These are phyloP conservation scores for Mormoops blainvillei DNA, from an alignment of 2,113 vertebrate genomes.

Conservation along the genomic window DNA sequence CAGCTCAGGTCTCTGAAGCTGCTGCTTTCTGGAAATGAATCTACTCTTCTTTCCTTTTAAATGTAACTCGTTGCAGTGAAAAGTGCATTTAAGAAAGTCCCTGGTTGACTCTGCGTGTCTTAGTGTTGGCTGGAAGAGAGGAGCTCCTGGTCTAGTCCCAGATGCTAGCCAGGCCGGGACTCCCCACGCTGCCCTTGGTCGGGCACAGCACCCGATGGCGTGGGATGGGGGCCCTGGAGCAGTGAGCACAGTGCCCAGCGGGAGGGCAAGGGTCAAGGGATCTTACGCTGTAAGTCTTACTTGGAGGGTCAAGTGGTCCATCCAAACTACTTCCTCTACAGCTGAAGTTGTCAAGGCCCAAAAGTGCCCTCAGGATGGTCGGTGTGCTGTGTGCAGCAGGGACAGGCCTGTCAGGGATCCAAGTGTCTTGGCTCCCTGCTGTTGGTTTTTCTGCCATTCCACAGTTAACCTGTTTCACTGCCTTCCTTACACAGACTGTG, in stretches of 20 bases:
- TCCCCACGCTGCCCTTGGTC: too few relatives aligned
- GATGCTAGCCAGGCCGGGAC: background rate
- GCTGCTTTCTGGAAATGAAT: conserved; percentile 77
- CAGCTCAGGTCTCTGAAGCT: conserved; percentile 3
- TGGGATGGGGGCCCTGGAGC: background rate
- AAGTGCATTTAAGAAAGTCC: conserved; percentile 72
- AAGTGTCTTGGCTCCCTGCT: background rate
- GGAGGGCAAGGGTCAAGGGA: too few relatives aligned
- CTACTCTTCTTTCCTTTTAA: conserved; percentile 76
- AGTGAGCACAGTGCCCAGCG: background rate
- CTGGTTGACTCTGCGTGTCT: conserved; percentile 66
- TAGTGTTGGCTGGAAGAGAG: conserved; percentile 53
- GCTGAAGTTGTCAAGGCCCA: background rate
- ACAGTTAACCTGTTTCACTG: background rate
- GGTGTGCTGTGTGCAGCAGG: background rate
- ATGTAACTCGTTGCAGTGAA: conserved; percentile 69
- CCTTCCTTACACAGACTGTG: background rate
- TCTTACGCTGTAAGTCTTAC: background rate
- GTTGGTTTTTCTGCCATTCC: background rate
- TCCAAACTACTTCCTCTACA: background rate
- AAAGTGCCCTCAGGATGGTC: fast-evolving
- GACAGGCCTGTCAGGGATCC: background rate
- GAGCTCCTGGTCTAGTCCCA: background rate
- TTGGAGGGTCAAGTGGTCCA: background rate
- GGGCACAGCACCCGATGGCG: fast-evolving